Evolutionary conservation across 2,888 invertebrate species (phyloP).

Genomic region (Cantharis rustica): DNA sequence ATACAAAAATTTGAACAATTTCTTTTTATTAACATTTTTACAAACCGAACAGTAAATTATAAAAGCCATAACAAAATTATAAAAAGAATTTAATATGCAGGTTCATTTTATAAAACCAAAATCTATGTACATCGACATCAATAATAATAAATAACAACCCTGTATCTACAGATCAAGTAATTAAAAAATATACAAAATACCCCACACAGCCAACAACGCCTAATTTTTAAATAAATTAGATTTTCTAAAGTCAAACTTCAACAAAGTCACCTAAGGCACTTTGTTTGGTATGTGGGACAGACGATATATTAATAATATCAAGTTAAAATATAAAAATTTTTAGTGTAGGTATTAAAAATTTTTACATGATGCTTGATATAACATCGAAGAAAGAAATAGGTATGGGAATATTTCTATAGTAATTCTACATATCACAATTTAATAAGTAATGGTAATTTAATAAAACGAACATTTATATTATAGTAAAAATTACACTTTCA

Average conservation of each 20-base stretch:
- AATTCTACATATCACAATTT: neutral
- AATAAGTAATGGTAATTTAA: neutral
- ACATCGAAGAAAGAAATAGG: neutral
- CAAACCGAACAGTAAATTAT: neutral
- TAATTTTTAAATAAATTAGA: neutral
- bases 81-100: neutral
- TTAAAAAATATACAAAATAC: neutral
- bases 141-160: neutral
- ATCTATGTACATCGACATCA: neutral
- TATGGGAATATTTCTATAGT: neutral
- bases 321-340: neutral
- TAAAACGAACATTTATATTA: neutral
- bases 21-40: neutral
- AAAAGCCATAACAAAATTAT: neutral
- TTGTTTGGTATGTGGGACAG: neutral
- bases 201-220: constrained; percentile 1
- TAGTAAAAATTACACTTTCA: neutral
- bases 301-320: neutral
- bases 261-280: neutral
- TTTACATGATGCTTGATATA: neutral
- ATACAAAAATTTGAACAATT: neutral
- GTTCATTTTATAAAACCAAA: neutral
- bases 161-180: neutral
- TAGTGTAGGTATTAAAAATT: neutral
- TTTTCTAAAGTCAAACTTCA: neutral